Evolutionary conservation across 1,140 invertebrate genomes (phyloP), one percentile per base, ranked within the genome.

Genomic region (Mercenaria mercenaria): DNA sequence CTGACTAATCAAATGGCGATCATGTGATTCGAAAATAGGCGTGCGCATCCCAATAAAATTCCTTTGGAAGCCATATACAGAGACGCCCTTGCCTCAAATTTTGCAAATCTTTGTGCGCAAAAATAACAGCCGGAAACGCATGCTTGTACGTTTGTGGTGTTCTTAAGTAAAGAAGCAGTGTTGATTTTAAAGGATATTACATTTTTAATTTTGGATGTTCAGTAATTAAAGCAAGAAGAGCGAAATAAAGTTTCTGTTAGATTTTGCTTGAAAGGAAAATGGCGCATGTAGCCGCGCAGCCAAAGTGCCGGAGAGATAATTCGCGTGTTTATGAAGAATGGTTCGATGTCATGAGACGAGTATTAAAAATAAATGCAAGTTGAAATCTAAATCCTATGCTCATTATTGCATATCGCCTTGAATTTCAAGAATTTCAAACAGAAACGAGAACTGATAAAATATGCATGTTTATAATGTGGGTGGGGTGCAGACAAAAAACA

Each of bases 121-220:
- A 79, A 79, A 79, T 59, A 79, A 47, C 4, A 56, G 47, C 15
- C 26, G 43, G 43, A 56, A 79, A 79, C 1, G 20, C 1, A 4
- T 50, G 37, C 37, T 56, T 29, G 29, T 52, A 79, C n/a, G 47
- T 79, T 52, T 52, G 15, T 79, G 76, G 76, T 34, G 26, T 79
- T 79, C 29, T 52, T 50, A 56, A 37, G 20, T 29, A 56, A 37
- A 79, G 29, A 59, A 52, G 18, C 23, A 3, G 29, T 34, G 34
- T 32, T 80, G 86, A 88, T 88, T 32, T 81, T n/a, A 2, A 37
- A 0, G 56, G 86, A 81, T 88, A 81, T 88, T 18, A 8, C n/a
- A 34, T 88, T 88, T 52, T n/a, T 72, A 23, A 3, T n/a, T 20
- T 15, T 39, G 34, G 86, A 88, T 88, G 86, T 61, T 18, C 20